phyloP scores from a whole-genome alignment of 2,888 invertebrate genomes.

The Meteorus colon region DNA sequence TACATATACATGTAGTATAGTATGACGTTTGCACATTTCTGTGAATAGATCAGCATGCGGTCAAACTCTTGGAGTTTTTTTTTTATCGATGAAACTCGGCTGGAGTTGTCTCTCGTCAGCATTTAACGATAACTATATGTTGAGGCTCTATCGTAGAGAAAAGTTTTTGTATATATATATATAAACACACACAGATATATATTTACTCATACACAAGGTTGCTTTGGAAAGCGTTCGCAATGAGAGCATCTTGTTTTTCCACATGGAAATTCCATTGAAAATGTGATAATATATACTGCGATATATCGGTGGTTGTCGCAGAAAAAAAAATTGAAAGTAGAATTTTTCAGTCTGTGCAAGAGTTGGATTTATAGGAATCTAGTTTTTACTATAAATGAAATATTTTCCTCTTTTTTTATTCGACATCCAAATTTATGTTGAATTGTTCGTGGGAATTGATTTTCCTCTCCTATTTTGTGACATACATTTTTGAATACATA shows the following conservation, averaged over 20 bases:
- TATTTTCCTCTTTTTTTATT: too few relatives aligned
- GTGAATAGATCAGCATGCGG: background rate
- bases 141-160: background rate
- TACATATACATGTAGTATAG: background rate
- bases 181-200: too few relatives aligned
- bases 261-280: constrained; percentile 6
- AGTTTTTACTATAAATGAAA: constrained; percentile 6
- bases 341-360: background rate
- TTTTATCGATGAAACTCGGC: background rate
- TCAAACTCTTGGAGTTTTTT: constrained; percentile 2
- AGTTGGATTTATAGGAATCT: constrained; percentile 3
- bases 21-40: constrained; percentile 7
- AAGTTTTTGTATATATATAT: background rate
- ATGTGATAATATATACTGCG: background rate
- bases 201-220: too few relatives aligned
- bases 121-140: background rate
- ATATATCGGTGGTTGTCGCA: background rate
- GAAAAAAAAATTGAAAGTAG: background rate
- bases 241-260: constrained; percentile 6
- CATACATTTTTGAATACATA: too few relatives aligned
- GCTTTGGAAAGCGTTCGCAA: background rate
- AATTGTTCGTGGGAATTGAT: too few relatives aligned
- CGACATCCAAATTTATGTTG: too few relatives aligned
- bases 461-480: too few relatives aligned
- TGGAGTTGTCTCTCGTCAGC: background rate